These are phyloP conservation scores for Jaculus jaculus DNA, from an alignment of 2,113 vertebrate genomes.

Conservation along the genomic window DNA sequence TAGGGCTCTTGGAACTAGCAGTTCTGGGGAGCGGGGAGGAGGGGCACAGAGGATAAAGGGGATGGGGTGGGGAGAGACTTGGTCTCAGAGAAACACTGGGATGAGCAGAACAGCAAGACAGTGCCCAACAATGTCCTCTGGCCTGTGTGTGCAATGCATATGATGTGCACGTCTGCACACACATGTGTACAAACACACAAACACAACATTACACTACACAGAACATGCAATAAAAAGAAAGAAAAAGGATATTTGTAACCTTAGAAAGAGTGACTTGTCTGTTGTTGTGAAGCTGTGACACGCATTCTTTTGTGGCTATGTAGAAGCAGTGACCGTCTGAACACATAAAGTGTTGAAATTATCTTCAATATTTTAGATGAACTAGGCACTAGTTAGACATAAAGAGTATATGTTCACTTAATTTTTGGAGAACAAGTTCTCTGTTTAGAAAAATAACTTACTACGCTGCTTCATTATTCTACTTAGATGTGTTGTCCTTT, in stretches of 20 bases:
- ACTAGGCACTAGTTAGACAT: neutral
- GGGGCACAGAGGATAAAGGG: too few species aligned
- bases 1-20: too few species aligned
- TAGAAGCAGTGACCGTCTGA: neutral
- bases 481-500: constrained; percentile 11
- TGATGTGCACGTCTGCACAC: too few species aligned
- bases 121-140: too few species aligned
- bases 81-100: too few species aligned
- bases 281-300: neutral
- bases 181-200: too few species aligned
- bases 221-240: too few species aligned
- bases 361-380: constrained; percentile 28
- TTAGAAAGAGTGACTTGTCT: neutral
- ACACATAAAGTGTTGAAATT: neutral
- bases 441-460: constrained; percentile 29
- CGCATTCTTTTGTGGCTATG: neutral
- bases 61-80: too few species aligned
- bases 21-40: too few species aligned
- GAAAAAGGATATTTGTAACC: neutral
- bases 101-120: too few species aligned
- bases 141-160: too few species aligned
- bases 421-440: constrained; percentile 8
- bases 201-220: too few species aligned
- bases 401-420: neutral
- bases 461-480: neutral